Evolutionary conservation across 2,113 vertebrate species (phyloP).

Genomic region (Ia io): DNA sequence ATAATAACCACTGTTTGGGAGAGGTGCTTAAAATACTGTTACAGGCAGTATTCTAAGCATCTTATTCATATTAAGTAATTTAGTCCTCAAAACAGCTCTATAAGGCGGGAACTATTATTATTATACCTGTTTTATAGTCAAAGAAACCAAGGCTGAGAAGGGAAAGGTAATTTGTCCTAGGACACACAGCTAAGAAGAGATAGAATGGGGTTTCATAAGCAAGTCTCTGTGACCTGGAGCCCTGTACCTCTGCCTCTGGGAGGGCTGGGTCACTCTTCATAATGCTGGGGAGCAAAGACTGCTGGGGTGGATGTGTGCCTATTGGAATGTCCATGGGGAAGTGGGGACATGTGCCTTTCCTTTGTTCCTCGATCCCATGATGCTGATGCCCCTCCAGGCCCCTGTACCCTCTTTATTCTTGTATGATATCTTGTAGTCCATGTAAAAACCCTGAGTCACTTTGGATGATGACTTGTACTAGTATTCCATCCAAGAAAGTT

Average conservation of each 20-base stretch:
- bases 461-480: not conserved
- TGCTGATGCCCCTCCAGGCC: not conserved
- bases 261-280: not conserved
- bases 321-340: rapidly evolving
- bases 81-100: not conserved
- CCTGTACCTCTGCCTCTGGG: not conserved
- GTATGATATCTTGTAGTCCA: not conserved
- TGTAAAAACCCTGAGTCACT: not conserved
- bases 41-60: not conserved
- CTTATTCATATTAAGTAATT: constrained; percentile 8
- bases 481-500: not conserved
- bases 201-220: not conserved
- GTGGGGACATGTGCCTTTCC: not conserved
- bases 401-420: not conserved
- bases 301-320: not conserved
- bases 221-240: not conserved
- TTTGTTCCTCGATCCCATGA: not conserved
- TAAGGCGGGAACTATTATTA: not conserved
- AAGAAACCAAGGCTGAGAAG: not conserved
- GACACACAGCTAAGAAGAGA: not conserved
- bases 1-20: not conserved
- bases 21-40: not conserved
- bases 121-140: not conserved
- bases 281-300: not conserved
- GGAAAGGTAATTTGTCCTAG: not conserved